Evolutionary conservation across 2,888 invertebrate genomes (phyloP).

Genomic region (Ochropacha duplaris): DNA sequence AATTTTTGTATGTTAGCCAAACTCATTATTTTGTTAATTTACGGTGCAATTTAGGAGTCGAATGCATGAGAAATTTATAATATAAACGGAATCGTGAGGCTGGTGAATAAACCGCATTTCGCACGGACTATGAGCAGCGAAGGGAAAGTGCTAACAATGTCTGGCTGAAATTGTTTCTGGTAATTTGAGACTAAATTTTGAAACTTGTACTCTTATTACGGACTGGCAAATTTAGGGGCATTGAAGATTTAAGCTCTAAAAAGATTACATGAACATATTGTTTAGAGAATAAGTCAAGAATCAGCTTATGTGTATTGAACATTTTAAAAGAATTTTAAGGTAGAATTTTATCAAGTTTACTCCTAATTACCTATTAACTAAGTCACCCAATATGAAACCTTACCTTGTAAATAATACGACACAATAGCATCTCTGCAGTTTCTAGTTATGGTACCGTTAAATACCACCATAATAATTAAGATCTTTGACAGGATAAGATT

Average conservation of each 20-base stretch:
- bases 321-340: too few relatives aligned
- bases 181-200: neutral
- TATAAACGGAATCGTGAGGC: constrained; percentile 37
- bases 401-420: too few relatives aligned
- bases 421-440: too few relatives aligned
- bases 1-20: constrained; percentile 15
- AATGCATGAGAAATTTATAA: constrained; percentile 35
- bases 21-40: constrained; percentile 14
- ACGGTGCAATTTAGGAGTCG: constrained; percentile 22
- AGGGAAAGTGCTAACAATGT: constrained; percentile 38
- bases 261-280: neutral
- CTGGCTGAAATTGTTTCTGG: constrained; percentile 1
- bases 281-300: neutral
- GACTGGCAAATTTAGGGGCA: neutral
- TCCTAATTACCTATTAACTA: too few relatives aligned
- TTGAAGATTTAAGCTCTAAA: neutral
- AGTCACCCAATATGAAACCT: too few relatives aligned
- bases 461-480: constrained; percentile 17
- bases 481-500: constrained; percentile 24
- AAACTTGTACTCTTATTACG: neutral
- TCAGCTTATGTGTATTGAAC: neutral
- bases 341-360: too few relatives aligned
- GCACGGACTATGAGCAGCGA: constrained; percentile 25
- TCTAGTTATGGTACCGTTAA: neutral
- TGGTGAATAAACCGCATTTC: constrained; percentile 31